Evolutionary conservation across 1,140 invertebrate species (phyloP), one percentile per base, ranked within the genome.

Genomic region (Euura lappo): DNA sequence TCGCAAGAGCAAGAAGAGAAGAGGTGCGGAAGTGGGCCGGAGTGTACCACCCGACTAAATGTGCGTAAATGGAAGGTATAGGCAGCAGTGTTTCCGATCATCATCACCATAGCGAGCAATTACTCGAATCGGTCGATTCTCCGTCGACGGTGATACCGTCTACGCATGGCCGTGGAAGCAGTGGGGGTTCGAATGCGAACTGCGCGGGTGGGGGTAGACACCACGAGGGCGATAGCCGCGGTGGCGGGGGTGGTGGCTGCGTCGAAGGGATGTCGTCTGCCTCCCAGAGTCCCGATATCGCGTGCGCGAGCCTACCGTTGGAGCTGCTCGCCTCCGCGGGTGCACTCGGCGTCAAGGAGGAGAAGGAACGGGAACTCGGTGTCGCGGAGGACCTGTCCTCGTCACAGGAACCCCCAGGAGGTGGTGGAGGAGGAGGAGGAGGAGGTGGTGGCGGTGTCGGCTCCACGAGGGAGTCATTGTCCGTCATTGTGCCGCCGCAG

Each of bases 401-500:
- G 78, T 84, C 80, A 71, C 83, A 84, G 75, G 83, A 85, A 70
- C 77, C 79, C 69, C 71, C 79, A 74, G 69, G 45, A 70, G 11
- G 83, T 79, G 71, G 85, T 80, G 76, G 75, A 79, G 68, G 76
- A 78, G 78, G 71, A 83, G 75, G 75, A 6, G 72, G 72, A 13
- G 66, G 70, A n/a, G 76, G 79, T 45, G 79, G 78, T 64, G 84
- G 86, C 71, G 87, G 87, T 77, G 78, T 84, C 78, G 88, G 89
- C 78, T 85, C 85, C 78, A 84, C 85, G 75, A 86, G 88, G 80
- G 90, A 90, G 81, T 83, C 88, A 64, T 85, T 93, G 68, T 93
- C 92, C 75, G 92, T 93, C 76, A 93, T 93, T 80, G 92, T 93
- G 75, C 91, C 88, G 77, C 85, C 88, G 75, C 86, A 86, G 83